phyloP scores from a whole-genome alignment of 2,888 invertebrate genomes.

The Galeruca laticollis region DNA sequence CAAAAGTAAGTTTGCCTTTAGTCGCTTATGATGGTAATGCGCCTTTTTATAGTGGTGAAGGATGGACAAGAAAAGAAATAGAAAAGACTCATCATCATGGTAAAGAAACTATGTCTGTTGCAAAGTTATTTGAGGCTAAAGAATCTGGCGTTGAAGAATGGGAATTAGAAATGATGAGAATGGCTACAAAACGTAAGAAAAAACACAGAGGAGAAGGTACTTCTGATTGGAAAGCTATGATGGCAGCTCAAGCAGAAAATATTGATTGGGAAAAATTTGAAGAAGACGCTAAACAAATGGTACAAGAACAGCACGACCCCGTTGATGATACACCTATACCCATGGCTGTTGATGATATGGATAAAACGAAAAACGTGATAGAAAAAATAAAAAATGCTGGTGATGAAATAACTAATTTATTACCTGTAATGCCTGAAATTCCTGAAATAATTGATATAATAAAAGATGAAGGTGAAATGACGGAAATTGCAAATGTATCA shows the following conservation, averaged over 20 bases:
- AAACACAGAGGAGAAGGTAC: constrained; percentile 60
- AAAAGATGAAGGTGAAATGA: constrained; percentile 71
- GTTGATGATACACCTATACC: constrained; percentile 68
- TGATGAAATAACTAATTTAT: constrained; percentile 68
- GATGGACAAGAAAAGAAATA: constrained; percentile 75
- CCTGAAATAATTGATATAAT: constrained; percentile 73
- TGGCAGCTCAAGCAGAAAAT: constrained; percentile 58
- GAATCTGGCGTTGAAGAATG: constrained; percentile 63
- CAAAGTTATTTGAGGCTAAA: constrained; percentile 71
- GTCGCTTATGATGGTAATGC: constrained; percentile 60
- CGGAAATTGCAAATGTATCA: constrained; percentile 73
- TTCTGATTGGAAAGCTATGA: constrained; percentile 62
- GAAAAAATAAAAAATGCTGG: constrained; percentile 72
- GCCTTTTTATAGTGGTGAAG: constrained; percentile 78
- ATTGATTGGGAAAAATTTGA: constrained; percentile 64
- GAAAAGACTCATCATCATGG: constrained; percentile 64
- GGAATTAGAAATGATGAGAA: constrained; percentile 63
- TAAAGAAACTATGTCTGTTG: constrained; percentile 68
- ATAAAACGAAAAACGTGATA: constrained; percentile 72
- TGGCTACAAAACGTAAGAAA: constrained; percentile 61
- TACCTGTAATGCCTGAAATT: constrained; percentile 75
- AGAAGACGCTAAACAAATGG: constrained; percentile 63
- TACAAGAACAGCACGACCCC: constrained; percentile 59
- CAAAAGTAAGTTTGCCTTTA: constrained; percentile 76
- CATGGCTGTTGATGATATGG: constrained; percentile 69